Evolutionary conservation across 2,888 invertebrate species (phyloP), one percentile per base, ranked within the genome.

Genomic region (Gerris lacustris): DNA sequence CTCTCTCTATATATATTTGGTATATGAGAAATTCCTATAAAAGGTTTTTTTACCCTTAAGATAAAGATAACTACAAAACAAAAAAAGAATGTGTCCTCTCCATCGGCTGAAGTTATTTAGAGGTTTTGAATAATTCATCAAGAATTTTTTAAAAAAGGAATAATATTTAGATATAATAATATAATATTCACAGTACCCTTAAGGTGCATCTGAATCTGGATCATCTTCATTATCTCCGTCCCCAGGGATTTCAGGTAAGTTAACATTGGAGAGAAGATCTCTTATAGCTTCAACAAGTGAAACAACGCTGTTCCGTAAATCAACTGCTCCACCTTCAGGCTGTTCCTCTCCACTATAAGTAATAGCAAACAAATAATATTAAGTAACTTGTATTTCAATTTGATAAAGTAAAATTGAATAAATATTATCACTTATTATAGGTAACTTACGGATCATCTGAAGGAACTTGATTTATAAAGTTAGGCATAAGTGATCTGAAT

Each of bases 281-380:
- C 89, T 81, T 87, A 90, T 88, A 9, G 89, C 88, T 76, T 88
- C 88, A 75, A 90, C 83, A 71, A 90, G 81, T 0, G 86, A 84
- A 6, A 85, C 86, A 5, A 89, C 84, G 71, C 88, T 88, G 71
- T 86, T 83, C 47, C 86, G 82, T 15, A 89, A 80, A 76, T 85
- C 84, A 44, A 81, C 82, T 6, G 79, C 81, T 17, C 78, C 81
- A 18, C 77, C 78, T 18, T 75, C 79, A 76, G n/a, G 79, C 79
- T 73, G 80, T 79, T 6, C 79, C 80, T 68, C 79, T 79, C 67
- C 79, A 82, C 43, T 70, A 43, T 7, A 7, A 67, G 11, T 17
- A 11, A 66, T 4, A 66, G 18, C 66, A 11, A n/a, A n/a, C 66
- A 11, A 62, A 15, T 1, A 31, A 31, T 31, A 31, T 31, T 31